Conservation (phyloP, 1,140 invertebrate genomes). For the Sipha flava region DNA sequence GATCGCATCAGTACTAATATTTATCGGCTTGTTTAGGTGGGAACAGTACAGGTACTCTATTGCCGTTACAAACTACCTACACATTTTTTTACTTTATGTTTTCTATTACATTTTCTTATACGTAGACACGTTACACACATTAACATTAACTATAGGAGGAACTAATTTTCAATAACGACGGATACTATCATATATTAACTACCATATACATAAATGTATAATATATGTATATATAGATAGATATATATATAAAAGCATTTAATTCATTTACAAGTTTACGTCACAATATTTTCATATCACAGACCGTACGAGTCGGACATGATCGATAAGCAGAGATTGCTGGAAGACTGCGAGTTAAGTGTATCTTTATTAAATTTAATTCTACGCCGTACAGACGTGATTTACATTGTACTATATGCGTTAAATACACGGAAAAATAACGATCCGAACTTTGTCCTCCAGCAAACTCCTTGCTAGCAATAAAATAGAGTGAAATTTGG, state of each 20-base stretch:
- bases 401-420: no score
- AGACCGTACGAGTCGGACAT: neutral
- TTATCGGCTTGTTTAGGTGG: neutral
- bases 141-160: neutral
- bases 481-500: neutral
- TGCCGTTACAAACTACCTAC: slow-evolving; percentile 1
- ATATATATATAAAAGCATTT: no score
- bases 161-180: slow-evolving; percentile 15
- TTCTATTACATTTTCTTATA: neutral
- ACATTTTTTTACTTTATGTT: neutral
- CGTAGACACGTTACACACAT: neutral
- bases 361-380: no score
- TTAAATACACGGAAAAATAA: neutral
- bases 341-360: neutral
- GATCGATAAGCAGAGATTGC: neutral
- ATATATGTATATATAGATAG: no score
- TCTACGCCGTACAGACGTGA: neutral
- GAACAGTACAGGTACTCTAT: neutral
- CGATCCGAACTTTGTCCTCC: neutral
- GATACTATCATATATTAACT: no score
- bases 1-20: neutral
- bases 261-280: neutral
- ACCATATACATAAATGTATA: no score
- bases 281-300: neutral
- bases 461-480: neutral